Evolutionary conservation across 2,797 vertebrate genomes (phyloP).

Genomic region (Coccyzus lansbergi): DNA sequence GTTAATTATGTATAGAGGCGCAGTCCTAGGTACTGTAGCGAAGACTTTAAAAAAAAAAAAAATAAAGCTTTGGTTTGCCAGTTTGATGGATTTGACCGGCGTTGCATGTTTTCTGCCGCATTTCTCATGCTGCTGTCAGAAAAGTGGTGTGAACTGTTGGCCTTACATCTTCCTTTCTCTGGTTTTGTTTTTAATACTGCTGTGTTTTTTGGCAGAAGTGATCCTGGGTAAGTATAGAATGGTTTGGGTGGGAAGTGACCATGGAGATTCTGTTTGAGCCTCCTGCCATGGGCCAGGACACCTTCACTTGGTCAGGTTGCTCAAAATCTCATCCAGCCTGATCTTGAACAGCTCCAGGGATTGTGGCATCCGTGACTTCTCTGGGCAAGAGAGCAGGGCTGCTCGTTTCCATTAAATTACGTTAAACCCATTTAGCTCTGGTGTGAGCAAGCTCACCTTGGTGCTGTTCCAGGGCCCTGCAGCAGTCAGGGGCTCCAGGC

Average conservation of each 20-base stretch:
- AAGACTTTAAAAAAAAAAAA: constrained; percentile 64
- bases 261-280: no score
- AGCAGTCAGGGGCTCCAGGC: no score
- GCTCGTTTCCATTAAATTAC: background rate
- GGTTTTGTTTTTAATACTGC: background rate
- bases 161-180: background rate
- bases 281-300: no score
- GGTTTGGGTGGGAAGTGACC: no score
- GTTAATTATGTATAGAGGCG: constrained; percentile 68
- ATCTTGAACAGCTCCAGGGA: no score
- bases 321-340: no score
- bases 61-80: constrained; percentile 72
- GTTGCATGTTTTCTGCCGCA: constrained; percentile 18
- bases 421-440: background rate
- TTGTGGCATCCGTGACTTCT: no score
- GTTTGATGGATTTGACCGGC: constrained; percentile 51
- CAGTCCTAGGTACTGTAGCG: constrained; percentile 73
- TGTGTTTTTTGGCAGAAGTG: constrained; percentile 57
- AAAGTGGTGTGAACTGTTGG: constrained; percentile 13
- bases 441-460: background rate
- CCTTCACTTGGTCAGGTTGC: no score
- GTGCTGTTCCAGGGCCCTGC: no score
- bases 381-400: no score
- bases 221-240: constrained; percentile 46
- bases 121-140: constrained; percentile 30